Percentiles rank a stretch among this genome's conserved stretches.
These are phyloP conservation scores for Anguilla rostrata DNA, from an alignment of 2,113 vertebrate genomes.

Conservation along the genomic window DNA sequence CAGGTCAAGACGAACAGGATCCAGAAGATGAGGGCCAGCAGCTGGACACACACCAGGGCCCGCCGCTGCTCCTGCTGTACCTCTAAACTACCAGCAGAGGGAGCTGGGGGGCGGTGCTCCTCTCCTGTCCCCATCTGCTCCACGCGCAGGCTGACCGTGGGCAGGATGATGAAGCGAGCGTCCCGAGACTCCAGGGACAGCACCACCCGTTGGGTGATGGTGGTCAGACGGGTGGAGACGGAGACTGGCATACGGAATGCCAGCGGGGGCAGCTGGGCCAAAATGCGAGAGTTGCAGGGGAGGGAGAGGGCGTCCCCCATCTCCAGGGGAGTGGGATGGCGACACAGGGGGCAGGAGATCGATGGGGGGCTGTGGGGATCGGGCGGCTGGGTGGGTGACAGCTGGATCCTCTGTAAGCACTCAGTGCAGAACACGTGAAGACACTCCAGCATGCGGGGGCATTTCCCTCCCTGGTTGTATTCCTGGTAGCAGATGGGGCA, in stretches of 20 bases:
- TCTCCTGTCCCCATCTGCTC: constrained; percentile 65
- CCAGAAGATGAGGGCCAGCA: constrained; percentile 68
- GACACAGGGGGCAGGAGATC: constrained; percentile 71
- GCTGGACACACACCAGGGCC: constrained; percentile 62
- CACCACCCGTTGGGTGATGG: constrained; percentile 67
- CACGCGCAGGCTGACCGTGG: constrained; percentile 74
- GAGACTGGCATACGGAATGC: constrained; percentile 52
- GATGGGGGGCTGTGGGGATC: constrained; percentile 42
- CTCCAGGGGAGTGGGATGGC: constrained; percentile 65
- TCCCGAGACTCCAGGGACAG: constrained; percentile 66
- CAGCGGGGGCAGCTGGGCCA: constrained; percentile 56
- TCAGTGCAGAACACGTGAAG: constrained; percentile 74
- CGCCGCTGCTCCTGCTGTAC: constrained; percentile 54
- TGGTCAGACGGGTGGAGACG: constrained; percentile 46
- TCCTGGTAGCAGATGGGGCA: constrained; percentile 77
- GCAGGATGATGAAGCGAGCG: constrained; percentile 67
- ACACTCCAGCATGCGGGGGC: constrained; percentile 72
- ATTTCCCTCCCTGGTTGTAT: constrained; percentile 67
- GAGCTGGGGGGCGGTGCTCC: constrained; percentile 16
- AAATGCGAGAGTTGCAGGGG: constrained; percentile 66
- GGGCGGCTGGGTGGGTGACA: constrained; percentile 43
- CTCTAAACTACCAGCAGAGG: constrained; percentile 42
- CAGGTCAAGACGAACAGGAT: constrained; percentile 69
- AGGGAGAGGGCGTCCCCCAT: constrained; percentile 54
- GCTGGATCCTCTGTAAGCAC: constrained; percentile 70